Conservation (phyloP, 2,888 invertebrate species). For the Microctonus brassicae region DNA sequence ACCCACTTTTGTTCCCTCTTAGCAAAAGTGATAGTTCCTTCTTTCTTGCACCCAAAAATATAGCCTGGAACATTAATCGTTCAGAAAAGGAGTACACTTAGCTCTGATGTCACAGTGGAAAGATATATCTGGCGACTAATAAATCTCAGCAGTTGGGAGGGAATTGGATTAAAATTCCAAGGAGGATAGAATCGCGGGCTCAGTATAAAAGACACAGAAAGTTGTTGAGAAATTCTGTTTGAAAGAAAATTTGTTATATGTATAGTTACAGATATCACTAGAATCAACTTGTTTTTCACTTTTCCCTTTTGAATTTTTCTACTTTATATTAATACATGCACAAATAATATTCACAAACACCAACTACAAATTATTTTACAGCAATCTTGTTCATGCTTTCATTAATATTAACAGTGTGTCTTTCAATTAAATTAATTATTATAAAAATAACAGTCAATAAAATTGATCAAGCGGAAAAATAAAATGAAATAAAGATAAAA, state of each 20-base stretch:
- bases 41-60: conserved; percentile 4
- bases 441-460: too few relatives aligned
- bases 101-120: neutral
- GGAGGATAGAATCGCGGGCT: conserved; percentile 41
- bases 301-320: neutral
- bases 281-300: neutral
- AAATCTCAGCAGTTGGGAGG: conserved; percentile 22
- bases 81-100: conserved; percentile 20
- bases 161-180: conserved; percentile 50
- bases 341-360: too few relatives aligned
- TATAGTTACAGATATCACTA: neutral
- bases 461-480: too few relatives aligned
- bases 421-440: too few relatives aligned
- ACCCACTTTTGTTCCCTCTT: neutral
- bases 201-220: conserved; percentile 35
- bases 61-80: conserved; percentile 3
- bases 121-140: conserved; percentile 11
- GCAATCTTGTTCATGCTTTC: too few relatives aligned
- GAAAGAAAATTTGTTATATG: neutral
- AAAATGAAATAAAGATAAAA: neutral
- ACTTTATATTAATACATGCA: neutral
- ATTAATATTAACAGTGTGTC: too few relatives aligned
- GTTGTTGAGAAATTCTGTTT: neutral
- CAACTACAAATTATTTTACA: too few relatives aligned
- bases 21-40: neutral